A percentile compares a stretch with the other conserved stretches of the same genome.
These are phyloP conservation scores for Gymnosoma rotundatum DNA, from an alignment of 2,888 invertebrate genomes.

Conservation along the genomic window DNA sequence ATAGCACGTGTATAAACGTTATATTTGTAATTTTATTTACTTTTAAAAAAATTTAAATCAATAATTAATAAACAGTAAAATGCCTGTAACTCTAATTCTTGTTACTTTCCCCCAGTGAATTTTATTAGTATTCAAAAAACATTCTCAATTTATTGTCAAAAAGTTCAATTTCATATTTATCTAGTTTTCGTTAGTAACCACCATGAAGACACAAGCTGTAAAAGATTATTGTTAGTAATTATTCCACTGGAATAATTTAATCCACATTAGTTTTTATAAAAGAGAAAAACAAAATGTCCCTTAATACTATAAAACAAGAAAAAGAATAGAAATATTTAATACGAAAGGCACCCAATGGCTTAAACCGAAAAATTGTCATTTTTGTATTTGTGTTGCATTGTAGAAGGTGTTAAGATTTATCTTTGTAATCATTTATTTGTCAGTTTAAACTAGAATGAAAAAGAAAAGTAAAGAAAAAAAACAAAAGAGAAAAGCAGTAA, in stretches of 20 bases:
- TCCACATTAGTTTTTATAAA: constrained; percentile 69
- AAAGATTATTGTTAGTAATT: constrained; percentile 63
- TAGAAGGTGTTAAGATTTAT: constrained; percentile 82
- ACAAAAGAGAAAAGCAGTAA: constrained; percentile 64
- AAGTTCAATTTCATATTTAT: constrained; percentile 46
- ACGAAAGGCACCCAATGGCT: constrained; percentile 62
- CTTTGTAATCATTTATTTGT: constrained; percentile 77
- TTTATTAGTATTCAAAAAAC: neutral
- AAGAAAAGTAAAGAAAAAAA: constrained; percentile 53
- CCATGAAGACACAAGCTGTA: constrained; percentile 16
- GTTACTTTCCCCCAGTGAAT: neutral
- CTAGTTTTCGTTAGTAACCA: constrained; percentile 50
- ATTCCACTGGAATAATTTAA: constrained; percentile 73
- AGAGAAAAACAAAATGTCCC: constrained; percentile 51
- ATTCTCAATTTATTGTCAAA: constrained; percentile 14
- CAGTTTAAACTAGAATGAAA: neutral
- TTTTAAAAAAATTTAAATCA: too few relatives aligned
- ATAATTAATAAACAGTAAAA: neutral
- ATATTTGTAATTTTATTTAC: too few relatives aligned
- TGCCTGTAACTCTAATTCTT: neutral
- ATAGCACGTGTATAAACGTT: too few relatives aligned
- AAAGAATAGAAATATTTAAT: constrained; percentile 29
- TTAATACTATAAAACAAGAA: constrained; percentile 22
- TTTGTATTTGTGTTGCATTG: constrained; percentile 74
- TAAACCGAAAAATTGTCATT: constrained; percentile 76